phyloP scores from a whole-genome alignment of 2,797 vertebrate genomes.

The Spinus pinus region DNA sequence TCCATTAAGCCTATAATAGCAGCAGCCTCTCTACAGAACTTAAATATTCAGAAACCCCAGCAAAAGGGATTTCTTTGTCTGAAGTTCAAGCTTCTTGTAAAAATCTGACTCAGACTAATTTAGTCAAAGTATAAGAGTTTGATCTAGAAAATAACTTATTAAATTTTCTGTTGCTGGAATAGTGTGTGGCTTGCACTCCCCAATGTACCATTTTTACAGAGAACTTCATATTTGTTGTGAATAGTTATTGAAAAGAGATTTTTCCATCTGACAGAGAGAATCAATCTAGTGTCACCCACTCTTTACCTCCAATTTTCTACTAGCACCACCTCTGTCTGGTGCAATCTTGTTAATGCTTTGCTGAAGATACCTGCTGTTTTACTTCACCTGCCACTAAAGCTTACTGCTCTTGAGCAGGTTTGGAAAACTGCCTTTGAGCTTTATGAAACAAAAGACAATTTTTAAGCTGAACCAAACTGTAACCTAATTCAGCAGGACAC shows the following conservation, averaged over 20 bases:
- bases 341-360: conserved; percentile 36
- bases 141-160: background rate
- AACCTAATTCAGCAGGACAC: background rate
- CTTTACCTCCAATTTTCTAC: conserved; percentile 25
- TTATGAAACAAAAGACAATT: background rate
- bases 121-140: background rate
- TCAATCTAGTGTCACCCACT: conserved; percentile 3
- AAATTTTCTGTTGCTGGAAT: background rate
- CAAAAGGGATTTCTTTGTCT: background rate
- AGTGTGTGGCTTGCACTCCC: background rate
- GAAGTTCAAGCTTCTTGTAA: background rate
- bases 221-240: conserved; percentile 18
- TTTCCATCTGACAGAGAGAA: conserved; percentile 32
- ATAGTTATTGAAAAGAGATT: conserved; percentile 24
- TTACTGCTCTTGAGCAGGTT: background rate
- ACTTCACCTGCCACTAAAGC: background rate
- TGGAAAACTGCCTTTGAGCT: background rate
- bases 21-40: background rate
- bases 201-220: background rate
- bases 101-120: background rate
- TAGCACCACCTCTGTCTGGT: conserved; percentile 26
- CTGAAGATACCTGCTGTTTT: conserved; percentile 31
- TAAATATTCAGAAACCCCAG: background rate
- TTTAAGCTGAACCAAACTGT: background rate
- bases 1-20: background rate